A percentile compares a stretch with the other conserved stretches of the same genome.
These are phyloP conservation scores for Arion vulgaris DNA, from an alignment of 1,140 invertebrate species.

Conservation along the genomic window DNA sequence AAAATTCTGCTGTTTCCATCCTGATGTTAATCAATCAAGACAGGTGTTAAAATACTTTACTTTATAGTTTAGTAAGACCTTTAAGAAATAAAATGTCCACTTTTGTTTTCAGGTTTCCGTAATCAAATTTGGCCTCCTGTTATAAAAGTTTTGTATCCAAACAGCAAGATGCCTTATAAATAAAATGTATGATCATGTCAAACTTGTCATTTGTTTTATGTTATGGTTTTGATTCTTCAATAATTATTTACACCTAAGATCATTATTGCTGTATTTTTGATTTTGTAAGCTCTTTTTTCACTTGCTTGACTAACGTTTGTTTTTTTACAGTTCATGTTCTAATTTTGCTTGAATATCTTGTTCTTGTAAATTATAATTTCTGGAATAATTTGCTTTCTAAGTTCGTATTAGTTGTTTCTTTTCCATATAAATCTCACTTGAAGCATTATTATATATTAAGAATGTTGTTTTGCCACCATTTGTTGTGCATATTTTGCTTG, in stretches of 20 bases:
- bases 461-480: background rate
- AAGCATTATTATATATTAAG: background rate
- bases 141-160: background rate
- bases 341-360: background rate
- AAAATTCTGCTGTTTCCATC: background rate
- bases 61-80: background rate
- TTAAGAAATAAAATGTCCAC: background rate
- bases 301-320: background rate
- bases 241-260: background rate
- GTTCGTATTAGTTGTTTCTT: background rate
- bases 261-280: background rate
- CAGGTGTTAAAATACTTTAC: background rate
- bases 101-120: background rate
- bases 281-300: background rate
- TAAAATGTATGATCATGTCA: background rate
- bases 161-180: constrained; percentile 3
- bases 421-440: background rate
- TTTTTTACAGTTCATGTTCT: background rate
- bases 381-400: background rate
- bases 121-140: background rate
- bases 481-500: background rate
- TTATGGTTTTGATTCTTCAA: background rate
- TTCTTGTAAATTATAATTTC: background rate
- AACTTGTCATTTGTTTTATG: background rate
- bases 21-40: background rate